Base-by-base conservation (phyloP, 2,888 invertebrate genomes). In the Adelognathus sp. region DNA sequence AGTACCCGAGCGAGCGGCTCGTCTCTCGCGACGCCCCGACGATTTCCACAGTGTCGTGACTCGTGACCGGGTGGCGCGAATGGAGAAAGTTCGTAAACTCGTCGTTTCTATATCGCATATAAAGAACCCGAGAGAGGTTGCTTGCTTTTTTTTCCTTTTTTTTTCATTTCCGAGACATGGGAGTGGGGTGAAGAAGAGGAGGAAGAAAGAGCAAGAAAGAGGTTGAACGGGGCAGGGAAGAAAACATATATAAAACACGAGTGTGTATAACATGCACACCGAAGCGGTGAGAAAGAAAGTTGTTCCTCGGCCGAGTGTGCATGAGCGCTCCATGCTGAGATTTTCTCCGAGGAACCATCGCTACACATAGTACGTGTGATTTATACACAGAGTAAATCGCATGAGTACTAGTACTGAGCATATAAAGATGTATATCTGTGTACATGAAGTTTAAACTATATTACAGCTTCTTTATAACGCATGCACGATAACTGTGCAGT, bases 31-130 rank as follows among this genome's bases (percentile, higher is more conserved):
- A 46, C 21, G 21, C 24, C 31, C 21, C 60, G 64, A 66, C 79
- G 79, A 81, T 80, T 82, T 82, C 82, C 81, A 83, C 82, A 82
- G 81, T 77, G 66, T 80, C 76, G 64, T 76, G 78, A 56, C 80
- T 80, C 78, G 83, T 80, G 83, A 79, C 81, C 79, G 56, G n/a
- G n/a, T n/a, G n/a, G 74, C 72, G 69, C 72, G 70, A 69, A 79
- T n/a, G 83, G 87, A 87, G 87, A 87, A 87, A 87, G 87, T 87
- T 86, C 76, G 67, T 74, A 78, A 76, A 76, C 77, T 84, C 66
- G 81, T 80, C 76, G 79, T 82, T 82, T 82, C 80, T 81, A 72
- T 79, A 79, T 29, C 56, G 58, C 69, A 44, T 69, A 58, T 44
- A 58, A 69, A 69, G 67, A 27, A 56, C 27, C 18, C 39, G 33